These are phyloP conservation scores for Callorhinus ursinus DNA, from an alignment of 2,113 vertebrate species.

Conservation along the genomic window DNA sequence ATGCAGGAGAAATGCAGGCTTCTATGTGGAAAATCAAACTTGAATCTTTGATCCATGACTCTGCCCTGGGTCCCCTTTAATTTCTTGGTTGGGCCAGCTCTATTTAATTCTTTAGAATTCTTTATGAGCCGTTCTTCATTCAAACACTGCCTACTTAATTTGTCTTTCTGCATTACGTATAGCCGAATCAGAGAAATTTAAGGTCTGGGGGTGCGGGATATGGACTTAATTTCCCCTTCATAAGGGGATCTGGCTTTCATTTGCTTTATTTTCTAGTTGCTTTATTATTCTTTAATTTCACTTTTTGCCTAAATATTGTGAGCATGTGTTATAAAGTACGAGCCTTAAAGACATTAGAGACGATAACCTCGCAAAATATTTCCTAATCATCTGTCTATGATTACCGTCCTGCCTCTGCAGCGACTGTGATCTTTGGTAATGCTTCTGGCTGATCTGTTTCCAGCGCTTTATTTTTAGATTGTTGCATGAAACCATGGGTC, in stretches of 20 bases:
- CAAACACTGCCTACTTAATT: background rate
- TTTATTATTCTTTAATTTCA: constrained; percentile 55
- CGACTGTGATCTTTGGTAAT: background rate
- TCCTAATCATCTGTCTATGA: background rate
- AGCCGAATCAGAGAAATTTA: background rate
- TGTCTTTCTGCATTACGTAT: background rate
- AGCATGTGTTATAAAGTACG: constrained; percentile 12
- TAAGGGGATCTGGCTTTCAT: constrained; percentile 44
- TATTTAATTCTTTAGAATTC: constrained; percentile 43
- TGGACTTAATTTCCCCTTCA: constrained; percentile 52
- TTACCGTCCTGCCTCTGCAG: background rate
- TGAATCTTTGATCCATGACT: background rate
- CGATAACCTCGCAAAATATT: constrained; percentile 27
- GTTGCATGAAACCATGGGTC: background rate
- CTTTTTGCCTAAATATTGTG: constrained; percentile 1
- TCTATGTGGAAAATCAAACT: background rate
- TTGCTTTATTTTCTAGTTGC: constrained; percentile 44
- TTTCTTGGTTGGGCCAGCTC: background rate
- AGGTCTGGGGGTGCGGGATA: background rate
- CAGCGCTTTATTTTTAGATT: background rate
- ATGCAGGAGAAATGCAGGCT: background rate
- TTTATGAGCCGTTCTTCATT: background rate
- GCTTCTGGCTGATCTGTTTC: background rate
- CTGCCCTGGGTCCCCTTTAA: background rate
- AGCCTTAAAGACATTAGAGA: background rate